Percentiles rank a stretch among this genome's conserved stretches.
Conservation (phyloP, 2,113 vertebrate genomes). For the Stigmatopora nigra region DNA sequence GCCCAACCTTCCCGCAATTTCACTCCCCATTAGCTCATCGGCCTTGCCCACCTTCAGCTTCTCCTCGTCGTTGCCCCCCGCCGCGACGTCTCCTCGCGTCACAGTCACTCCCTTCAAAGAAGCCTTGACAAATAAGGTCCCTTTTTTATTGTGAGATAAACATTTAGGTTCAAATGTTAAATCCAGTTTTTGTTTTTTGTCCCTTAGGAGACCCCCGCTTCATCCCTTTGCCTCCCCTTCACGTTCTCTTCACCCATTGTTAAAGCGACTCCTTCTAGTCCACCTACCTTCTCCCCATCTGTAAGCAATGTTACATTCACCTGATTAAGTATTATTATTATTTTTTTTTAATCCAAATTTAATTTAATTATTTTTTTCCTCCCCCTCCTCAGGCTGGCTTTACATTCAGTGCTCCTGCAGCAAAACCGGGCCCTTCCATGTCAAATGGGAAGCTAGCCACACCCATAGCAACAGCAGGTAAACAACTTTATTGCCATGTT, state of each 20-base stretch:
- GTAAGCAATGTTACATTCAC: conserved; percentile 69
- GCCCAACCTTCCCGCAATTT: conserved; percentile 77
- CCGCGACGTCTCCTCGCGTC: conserved; percentile 35
- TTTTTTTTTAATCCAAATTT: not conserved
- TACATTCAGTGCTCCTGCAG: conserved; percentile 89
- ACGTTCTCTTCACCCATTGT: conserved; percentile 95
- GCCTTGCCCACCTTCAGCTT: conserved; percentile 85
- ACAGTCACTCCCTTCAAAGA: conserved; percentile 47
- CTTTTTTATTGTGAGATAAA: not conserved
- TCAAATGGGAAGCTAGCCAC: conserved; percentile 66
- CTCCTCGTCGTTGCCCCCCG: conserved; percentile 56
- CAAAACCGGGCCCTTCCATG: conserved; percentile 73
- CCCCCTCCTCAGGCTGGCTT: conserved; percentile 75
- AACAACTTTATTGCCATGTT: not conserved
- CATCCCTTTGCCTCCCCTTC: conserved; percentile 74
- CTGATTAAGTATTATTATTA: not conserved
- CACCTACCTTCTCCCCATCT: conserved; percentile 76
- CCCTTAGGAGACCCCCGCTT: conserved; percentile 45
- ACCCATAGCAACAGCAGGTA: conserved; percentile 66
- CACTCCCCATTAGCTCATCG: conserved; percentile 78
- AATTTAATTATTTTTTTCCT: not conserved
- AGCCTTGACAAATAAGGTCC: conserved; percentile 50
- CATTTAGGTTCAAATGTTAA: not conserved
- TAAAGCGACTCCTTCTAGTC: conserved; percentile 85
- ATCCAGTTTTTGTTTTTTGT: not conserved